Evolutionary conservation across 2,888 invertebrate genomes (phyloP), one percentile per base, ranked within the genome.

Genomic region (Torymus aiolomorphi): DNA sequence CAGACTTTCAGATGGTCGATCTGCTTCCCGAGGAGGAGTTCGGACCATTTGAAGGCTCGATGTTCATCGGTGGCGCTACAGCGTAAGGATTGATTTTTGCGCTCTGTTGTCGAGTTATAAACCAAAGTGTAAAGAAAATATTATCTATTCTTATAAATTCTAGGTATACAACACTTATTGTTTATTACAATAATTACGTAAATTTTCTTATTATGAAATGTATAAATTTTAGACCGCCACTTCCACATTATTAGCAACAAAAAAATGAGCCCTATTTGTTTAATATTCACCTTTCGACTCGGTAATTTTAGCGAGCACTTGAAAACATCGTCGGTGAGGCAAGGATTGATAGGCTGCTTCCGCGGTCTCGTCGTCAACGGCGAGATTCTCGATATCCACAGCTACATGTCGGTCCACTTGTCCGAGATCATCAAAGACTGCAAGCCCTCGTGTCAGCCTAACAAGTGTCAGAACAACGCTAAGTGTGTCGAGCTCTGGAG

Each of bases 351-450:
- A 84, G 98, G 98, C 31, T 98, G 98, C 90, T 97, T 98, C 90
- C 94, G 97, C 85, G 97, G 97, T 5, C 91, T 98, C 71, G 96
- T 97, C 0, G 97, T 98, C 24, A 98, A 98, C 87, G 96, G 97
- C 18, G 96, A 96, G 91, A 95, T 97, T 82, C 92, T 97, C 61
- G 97, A 97, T 87, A 96, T 98, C 83, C 96, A 97, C 91, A 96
- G 96, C 84, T 97, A 97, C 90, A 97, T 96, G 96, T 96, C 96
- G 59, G 97, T 97, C 51, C 97, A 97, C 91, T 91, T 97, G 74
- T 96, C 96, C 69, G 97, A 97, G 90, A 97, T 98, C 82, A 96
- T 97, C 80, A 96, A 96, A 89, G 97, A 97, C 88, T 98, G 98
- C 88, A 96, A 96, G 88, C 97, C 97, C 0, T 97, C 97, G 0